These are phyloP conservation scores for Willisornis vidua DNA, from an alignment of 2,113 vertebrate species.

Conservation along the genomic window DNA sequence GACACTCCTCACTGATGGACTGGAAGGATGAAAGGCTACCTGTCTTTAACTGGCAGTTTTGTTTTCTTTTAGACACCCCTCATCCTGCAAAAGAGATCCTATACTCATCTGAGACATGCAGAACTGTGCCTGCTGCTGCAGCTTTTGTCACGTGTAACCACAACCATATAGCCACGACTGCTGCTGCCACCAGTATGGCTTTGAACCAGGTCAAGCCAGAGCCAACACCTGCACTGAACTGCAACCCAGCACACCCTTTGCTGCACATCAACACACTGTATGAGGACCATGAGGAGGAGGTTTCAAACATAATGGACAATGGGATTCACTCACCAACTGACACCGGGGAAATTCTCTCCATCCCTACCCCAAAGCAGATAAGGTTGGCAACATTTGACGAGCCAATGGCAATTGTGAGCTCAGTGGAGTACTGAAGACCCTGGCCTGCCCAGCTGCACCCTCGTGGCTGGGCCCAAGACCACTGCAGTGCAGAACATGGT, in stretches of 20 bases:
- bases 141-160: constrained; percentile 76
- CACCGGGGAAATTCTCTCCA: constrained; percentile 70
- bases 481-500: not conserved
- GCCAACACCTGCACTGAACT: constrained; percentile 72
- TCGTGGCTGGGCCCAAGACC: not conserved
- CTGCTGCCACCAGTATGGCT: constrained; percentile 56
- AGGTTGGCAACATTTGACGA: constrained; percentile 79
- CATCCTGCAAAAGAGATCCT: constrained; percentile 74
- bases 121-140: constrained; percentile 62
- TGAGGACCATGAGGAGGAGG: constrained; percentile 77
- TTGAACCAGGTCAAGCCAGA: constrained; percentile 72
- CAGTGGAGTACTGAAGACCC: constrained; percentile 75
- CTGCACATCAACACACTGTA: constrained; percentile 82
- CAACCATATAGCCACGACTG: constrained; percentile 50
- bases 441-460: not conserved
- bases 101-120: constrained; percentile 70
- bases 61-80: constrained; percentile 71
- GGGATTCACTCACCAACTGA: constrained; percentile 63
- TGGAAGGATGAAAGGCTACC: not conserved
- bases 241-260: constrained; percentile 76
- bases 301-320: constrained; percentile 56
- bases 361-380: constrained; percentile 78
- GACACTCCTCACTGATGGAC: not conserved
- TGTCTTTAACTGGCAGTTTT: not conserved
- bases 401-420: constrained; percentile 77